phyloP scores from a whole-genome alignment of 2,797 vertebrate genomes.

The Ctenopoma kingsleyae region DNA sequence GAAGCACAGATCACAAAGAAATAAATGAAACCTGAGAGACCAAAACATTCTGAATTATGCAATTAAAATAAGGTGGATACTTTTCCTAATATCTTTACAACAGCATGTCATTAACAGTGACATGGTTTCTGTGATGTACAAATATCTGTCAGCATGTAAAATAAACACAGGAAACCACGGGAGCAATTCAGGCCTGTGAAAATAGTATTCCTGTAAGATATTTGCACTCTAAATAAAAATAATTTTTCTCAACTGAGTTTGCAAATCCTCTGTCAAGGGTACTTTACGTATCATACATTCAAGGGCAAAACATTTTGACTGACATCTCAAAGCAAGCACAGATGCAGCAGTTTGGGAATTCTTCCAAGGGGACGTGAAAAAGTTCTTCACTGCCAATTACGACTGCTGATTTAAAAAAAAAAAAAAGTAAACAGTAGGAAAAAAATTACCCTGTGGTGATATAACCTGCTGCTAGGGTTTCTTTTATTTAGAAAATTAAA shows the following conservation, averaged over 20 bases:
- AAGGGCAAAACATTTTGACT: slow-evolving; percentile 49
- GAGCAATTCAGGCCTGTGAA: not conserved
- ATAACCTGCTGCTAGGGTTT: not conserved
- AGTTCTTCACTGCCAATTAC: slow-evolving; percentile 23
- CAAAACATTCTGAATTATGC: slow-evolving; percentile 1
- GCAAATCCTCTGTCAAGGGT: slow-evolving; percentile 43
- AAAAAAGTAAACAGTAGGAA: slow-evolving; percentile 3
- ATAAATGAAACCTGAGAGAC: not conserved
- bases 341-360: slow-evolving; percentile 46
- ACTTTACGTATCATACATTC: slow-evolving; percentile 44
- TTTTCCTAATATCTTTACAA: not conserved
- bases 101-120: not conserved
- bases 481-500: too few relatives aligned
- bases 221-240: slow-evolving; percentile 34
- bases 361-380: slow-evolving; percentile 32
- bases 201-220: slow-evolving; percentile 15
- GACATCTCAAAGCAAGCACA: slow-evolving; percentile 45
- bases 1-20: not conserved
- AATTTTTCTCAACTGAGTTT: slow-evolving; percentile 26
- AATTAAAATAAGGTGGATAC: not conserved
- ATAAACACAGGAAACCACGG: not conserved
- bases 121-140: not conserved
- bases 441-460: slow-evolving; percentile 9
- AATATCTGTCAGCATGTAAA: not conserved
- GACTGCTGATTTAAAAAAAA: slow-evolving; percentile 17